phyloP scores from a whole-genome alignment of 1,140 invertebrate species.

The Adoxophyes honmai region DNA sequence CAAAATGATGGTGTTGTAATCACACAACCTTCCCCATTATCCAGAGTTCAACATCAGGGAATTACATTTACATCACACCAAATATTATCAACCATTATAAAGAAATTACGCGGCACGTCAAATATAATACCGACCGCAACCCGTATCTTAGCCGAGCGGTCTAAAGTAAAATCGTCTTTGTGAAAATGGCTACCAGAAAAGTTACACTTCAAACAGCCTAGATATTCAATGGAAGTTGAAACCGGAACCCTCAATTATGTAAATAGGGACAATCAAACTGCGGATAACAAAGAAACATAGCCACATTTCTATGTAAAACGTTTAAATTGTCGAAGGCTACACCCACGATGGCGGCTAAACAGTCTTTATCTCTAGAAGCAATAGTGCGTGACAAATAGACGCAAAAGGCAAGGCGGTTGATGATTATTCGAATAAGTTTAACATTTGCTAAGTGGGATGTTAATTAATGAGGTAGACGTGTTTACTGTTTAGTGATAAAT shows the following conservation, averaged over 20 bases:
- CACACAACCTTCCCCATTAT: too few species aligned
- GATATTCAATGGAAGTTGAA: neutral
- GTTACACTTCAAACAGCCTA: neutral
- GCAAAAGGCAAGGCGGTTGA: neutral
- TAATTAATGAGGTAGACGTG: neutral
- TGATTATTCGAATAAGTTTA: constrained; percentile 6
- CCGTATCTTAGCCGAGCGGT: too few species aligned
- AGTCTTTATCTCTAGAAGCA: neutral
- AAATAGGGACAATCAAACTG: constrained; percentile 3
- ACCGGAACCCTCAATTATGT: constrained; percentile 2
- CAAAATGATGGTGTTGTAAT: too few species aligned
- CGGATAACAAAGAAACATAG: constrained; percentile 4
- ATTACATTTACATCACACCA: too few species aligned
- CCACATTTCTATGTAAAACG: constrained; percentile 12
- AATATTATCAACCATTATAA: too few species aligned
- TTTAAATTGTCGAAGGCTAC: constrained; percentile 12
- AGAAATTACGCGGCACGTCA: too few species aligned
- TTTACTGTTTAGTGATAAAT: neutral
- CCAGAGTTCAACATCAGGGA: too few species aligned
- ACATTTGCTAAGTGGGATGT: neutral
- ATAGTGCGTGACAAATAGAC: constrained; percentile 9
- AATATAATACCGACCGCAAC: too few species aligned
- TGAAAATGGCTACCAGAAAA: too few species aligned
- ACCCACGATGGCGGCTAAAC: neutral
- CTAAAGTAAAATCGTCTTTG: too few species aligned